Conservation (phyloP, 2,113 vertebrate species). For the Pagrus major region DNA sequence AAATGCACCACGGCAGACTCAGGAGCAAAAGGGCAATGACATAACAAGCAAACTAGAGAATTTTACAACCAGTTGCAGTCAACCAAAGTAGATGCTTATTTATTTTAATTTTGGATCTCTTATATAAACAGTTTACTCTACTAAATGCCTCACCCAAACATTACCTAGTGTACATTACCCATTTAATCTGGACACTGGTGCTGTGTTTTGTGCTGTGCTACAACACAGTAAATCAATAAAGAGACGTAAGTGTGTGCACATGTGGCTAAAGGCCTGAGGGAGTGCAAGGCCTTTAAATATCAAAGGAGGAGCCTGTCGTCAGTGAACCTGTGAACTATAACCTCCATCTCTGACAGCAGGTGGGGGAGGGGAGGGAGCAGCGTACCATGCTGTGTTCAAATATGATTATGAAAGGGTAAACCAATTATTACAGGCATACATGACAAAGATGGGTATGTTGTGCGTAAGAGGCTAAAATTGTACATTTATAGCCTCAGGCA, state of each 20-base stretch:
- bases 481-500: slow-evolving; percentile 14
- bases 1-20: not conserved
- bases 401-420: slow-evolving; percentile 67
- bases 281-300: slow-evolving; percentile 71
- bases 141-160: not conserved
- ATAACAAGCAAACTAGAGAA: not conserved
- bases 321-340: slow-evolving; percentile 60
- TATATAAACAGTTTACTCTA: not conserved
- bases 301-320: slow-evolving; percentile 39
- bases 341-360: slow-evolving; percentile 50
- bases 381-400: slow-evolving; percentile 44
- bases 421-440: slow-evolving; percentile 50
- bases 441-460: slow-evolving; percentile 38
- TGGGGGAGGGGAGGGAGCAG: not conserved
- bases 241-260: slow-evolving; percentile 6
- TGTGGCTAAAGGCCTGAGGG: slow-evolving; percentile 52
- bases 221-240: slow-evolving; percentile 38
- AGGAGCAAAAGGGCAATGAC: slow-evolving; percentile 7
- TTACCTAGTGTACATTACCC: not conserved
- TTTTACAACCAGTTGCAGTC: not conserved
- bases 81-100: no score
- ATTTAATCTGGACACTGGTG: not conserved
- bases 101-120: not conserved
- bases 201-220: not conserved
- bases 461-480: slow-evolving; percentile 59